Base-by-base conservation (phyloP, 2,113 vertebrate genomes). In the Litocranius walleri region DNA sequence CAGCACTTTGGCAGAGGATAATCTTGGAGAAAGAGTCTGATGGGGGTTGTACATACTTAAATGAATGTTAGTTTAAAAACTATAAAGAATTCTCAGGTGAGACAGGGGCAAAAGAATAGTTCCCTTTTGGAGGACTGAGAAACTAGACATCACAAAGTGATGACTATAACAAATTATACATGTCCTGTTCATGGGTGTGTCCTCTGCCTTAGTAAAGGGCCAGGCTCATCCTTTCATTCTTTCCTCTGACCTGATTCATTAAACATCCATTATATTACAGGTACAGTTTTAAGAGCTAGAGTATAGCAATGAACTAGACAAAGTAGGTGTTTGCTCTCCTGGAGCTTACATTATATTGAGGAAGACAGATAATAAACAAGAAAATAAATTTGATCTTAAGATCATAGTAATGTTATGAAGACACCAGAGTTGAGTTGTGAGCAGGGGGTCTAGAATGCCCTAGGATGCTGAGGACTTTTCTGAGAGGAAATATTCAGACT, bases 1-100 rank as follows among this genome's bases (percentile, higher is more conserved):
- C 95, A 97, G 91, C 95, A 92, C 93, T 96, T 19, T 57, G 13
- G 43, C 36, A 87, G 52, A 94, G 50, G 30, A 95, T 80, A 88
- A 87, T 94, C 48, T 56, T 71, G 74, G 80, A 88, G 61, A 96
- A 90, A 84, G 36, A 96, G 67, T 71, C 64, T 95, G 91, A 85
- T n/a, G 61, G 16, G 88, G 83, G 45, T 40, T 94, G n/a, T 5
- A 15, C 90, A 81, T 67, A 25, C 50, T 91, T 43, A 64, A 94
- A 40, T 45, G n/a, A 78, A 93, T 61, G 48, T 36, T 92, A 45
- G 90, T 91, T 92, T 96, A 54, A n/a, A 82, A 85, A 93, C 54
- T 56, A 30, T 43, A 30, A 90, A 93, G 67, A 86, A 43, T 81
- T 92, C 52, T 95, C 36, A 48, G 78, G 94, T 71, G 19, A 86